A percentile compares a stretch with the other conserved stretches of the same genome.
Evolutionary conservation across 2,797 vertebrate genomes (phyloP).

Genomic region (Paguma larvata): DNA sequence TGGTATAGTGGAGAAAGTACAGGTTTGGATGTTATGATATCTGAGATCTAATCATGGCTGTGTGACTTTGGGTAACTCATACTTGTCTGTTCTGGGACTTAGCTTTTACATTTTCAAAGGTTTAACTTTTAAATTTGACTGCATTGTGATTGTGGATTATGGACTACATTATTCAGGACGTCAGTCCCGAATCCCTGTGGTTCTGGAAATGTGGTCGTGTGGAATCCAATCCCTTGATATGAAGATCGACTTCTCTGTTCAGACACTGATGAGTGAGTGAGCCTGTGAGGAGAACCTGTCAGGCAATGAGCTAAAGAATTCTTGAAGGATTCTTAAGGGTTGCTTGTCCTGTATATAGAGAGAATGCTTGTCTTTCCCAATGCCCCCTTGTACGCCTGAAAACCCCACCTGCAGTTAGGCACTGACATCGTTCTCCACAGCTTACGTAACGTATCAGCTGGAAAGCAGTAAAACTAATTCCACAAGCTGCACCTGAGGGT

Average conservation of each 20-base stretch:
- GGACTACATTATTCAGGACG: not conserved
- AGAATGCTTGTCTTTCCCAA: not conserved
- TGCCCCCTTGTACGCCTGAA: not conserved
- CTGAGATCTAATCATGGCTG: not conserved
- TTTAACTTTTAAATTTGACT: not conserved
- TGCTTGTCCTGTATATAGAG: not conserved
- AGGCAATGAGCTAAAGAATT: not conserved
- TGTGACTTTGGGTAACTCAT: not conserved
- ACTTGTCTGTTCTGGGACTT: not conserved
- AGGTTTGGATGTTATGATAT: not conserved
- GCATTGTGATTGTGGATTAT: not conserved
- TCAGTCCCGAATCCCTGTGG: not conserved
- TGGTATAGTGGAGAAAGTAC: not conserved
- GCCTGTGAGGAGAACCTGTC: not conserved
- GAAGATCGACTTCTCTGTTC: not conserved
- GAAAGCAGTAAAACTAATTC: not conserved
- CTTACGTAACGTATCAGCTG: too few relatives aligned
- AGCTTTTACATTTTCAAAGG: not conserved
- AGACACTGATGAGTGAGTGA: not conserved
- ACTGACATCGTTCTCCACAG: not conserved
- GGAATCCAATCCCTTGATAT: not conserved
- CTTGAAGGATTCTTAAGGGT: not conserved
- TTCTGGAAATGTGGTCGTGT: not conserved
- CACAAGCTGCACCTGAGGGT: not conserved
- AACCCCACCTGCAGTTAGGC: not conserved